A percentile compares a stretch with the other conserved stretches of the same genome.
These are phyloP conservation scores for Celastrina argiolus DNA, from an alignment of 2,888 invertebrate species.

Conservation along the genomic window DNA sequence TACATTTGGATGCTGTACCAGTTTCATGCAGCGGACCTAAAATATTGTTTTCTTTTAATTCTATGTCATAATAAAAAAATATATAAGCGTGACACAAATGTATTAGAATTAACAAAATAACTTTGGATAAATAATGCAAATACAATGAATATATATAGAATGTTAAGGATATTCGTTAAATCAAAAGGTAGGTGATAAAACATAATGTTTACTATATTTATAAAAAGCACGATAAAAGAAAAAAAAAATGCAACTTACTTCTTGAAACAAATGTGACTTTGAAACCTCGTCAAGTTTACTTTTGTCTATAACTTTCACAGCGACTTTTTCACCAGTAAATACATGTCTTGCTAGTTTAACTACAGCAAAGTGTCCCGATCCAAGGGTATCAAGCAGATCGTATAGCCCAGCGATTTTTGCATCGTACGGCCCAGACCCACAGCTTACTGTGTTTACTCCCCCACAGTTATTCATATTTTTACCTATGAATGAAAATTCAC, in stretches of 20 bases:
- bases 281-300: slow-evolving; percentile 97
- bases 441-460: slow-evolving; percentile 46
- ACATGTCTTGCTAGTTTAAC: slow-evolving; percentile 98
- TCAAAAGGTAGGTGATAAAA: too few relatives aligned
- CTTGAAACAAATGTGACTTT: slow-evolving; percentile 96
- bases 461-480: slow-evolving; percentile 61
- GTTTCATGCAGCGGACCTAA: slow-evolving; percentile 96
- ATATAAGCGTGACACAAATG: too few relatives aligned
- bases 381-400: slow-evolving; percentile 97
- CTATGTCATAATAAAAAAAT: too few relatives aligned
- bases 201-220: too few relatives aligned
- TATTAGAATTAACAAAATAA: too few relatives aligned
- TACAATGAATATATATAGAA: too few relatives aligned
- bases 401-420: slow-evolving; percentile 97
- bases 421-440: slow-evolving; percentile 80
- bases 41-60: too few relatives aligned
- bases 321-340: slow-evolving; percentile 98
- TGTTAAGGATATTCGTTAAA: too few relatives aligned
- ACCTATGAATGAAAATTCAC: not conserved
- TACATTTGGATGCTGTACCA: slow-evolving; percentile 99
- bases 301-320: slow-evolving; percentile 99
- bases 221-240: not conserved
- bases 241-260: slow-evolving; percentile 75
- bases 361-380: slow-evolving; percentile 98
- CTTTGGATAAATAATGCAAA: too few relatives aligned